phyloP scores from a whole-genome alignment of 1,140 invertebrate species.

The Brachionus rotundiformis region DNA sequence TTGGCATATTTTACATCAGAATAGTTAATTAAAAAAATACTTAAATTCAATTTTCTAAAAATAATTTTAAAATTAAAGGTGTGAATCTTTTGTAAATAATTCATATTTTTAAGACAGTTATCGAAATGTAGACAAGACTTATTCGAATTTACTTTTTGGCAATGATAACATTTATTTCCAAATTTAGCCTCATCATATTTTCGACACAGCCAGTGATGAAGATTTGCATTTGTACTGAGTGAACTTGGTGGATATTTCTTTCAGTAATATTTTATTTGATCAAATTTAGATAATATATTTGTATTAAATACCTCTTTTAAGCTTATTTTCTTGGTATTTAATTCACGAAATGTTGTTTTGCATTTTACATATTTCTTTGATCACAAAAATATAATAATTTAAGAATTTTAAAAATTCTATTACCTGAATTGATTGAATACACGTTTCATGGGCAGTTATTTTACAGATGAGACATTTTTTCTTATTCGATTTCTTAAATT shows the following conservation, averaged over 20 bases:
- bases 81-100: too few species aligned
- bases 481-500: neutral
- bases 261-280: neutral
- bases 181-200: conserved; percentile 33
- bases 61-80: too few species aligned
- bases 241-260: neutral
- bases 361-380: conserved; percentile 42
- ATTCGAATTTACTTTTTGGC: conserved; percentile 46
- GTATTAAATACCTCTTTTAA: conserved; percentile 40
- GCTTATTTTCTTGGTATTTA: neutral
- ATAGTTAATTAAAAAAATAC: too few species aligned
- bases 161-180: conserved; percentile 21
- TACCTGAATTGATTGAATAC: conserved; percentile 41
- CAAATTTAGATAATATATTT: neutral
- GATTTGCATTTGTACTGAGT: neutral
- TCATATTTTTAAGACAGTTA: too few species aligned
- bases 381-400: neutral
- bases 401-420: too few species aligned
- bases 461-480: conserved; percentile 43
- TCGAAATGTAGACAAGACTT: too few species aligned
- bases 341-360: conserved; percentile 25
- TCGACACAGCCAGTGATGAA: conserved; percentile 36
- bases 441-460: conserved; percentile 41
- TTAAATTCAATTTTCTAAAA: too few species aligned
- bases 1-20: too few species aligned